Evolutionary conservation across 2,888 invertebrate genomes (phyloP).

Genomic region (Macrophya alboannulata): DNA sequence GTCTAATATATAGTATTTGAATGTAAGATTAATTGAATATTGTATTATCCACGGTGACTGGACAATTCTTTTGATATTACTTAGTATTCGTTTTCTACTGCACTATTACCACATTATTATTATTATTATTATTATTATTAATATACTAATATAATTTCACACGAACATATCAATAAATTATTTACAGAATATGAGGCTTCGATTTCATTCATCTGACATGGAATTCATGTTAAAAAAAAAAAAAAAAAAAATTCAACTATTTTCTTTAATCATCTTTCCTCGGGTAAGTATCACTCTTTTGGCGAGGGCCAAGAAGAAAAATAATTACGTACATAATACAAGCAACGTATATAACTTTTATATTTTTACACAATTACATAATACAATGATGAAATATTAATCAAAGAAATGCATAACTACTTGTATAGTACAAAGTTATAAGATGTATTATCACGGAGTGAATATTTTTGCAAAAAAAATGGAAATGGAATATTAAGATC

Average conservation of each 20-base stretch:
- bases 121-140: conserved; percentile 59
- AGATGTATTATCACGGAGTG: conserved; percentile 2
- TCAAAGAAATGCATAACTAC: conserved; percentile 19
- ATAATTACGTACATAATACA: not conserved
- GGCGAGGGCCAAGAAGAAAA: not conserved
- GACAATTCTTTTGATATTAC: conserved; percentile 62
- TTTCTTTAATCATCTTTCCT: not conserved
- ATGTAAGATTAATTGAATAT: conserved; percentile 64
- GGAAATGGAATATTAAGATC: not conserved
- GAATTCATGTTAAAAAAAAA: not conserved
- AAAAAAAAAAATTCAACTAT: not conserved
- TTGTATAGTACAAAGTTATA: conserved; percentile 29
- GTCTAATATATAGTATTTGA: conserved; percentile 25
- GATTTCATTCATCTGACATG: not conserved
- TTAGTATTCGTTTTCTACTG: conserved; percentile 66
- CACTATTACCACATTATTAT: conserved; percentile 39
- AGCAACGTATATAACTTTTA: conserved; percentile 30
- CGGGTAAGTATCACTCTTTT: not conserved
- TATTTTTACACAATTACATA: conserved; percentile 44
- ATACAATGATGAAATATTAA: conserved; percentile 38
- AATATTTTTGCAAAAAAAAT: conserved; percentile 14
- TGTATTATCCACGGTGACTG: conserved; percentile 69
- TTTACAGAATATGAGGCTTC: conserved; percentile 70
- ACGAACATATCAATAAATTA: conserved; percentile 77
- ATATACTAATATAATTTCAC: conserved; percentile 70